Evolutionary conservation across 2,113 vertebrate species (phyloP), one percentile per base, ranked within the genome.

Genomic region (Copsychus sechellarum): DNA sequence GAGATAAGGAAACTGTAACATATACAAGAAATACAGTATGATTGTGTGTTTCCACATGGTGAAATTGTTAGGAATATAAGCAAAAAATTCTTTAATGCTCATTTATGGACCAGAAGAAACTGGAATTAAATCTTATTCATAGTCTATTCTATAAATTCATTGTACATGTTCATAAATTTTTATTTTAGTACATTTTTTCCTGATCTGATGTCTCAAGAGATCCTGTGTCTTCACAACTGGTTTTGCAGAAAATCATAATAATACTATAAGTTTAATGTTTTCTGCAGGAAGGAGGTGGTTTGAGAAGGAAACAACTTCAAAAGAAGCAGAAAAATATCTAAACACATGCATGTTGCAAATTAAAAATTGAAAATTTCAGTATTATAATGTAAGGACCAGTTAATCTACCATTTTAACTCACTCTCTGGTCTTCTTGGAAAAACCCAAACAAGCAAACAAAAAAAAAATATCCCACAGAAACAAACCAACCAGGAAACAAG

Each of bases 381-480:
- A 61, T 16, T 25, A 23, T 28, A 4, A 54, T 4, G 3, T 54
- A 36, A 38, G 4, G 9, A 40, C 20, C 12, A 50, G 14, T 62
- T 66, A 57, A 70, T 78, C 18, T 25, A 43, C 6, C 3, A 36
- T 65, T 81, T 70, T 20, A 74, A 25, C 3, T 43, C 11, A 25
- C 14, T 47, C 29, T 38, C 23, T 36, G 8, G 2, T 42, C 26
- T 56, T 56, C 33, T 57, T 14, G 23, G 29, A 23, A 40, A 50
- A 65, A 50, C 4, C 3, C 19, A 51, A 65, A 36, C 12, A 54
- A 29, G 10, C 2, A 26, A 45, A 45, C 6, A 43, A 40, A n/a
- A 12, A 12, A 25, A 54, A 34, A 50, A 0, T 6, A 28, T 4
- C 9, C 28, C n/a, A 54, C 4, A 40, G 19, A 83, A 65, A 10